phyloP scores from a whole-genome alignment of 2,888 invertebrate genomes.

The Sphaerophoria rueppellii region DNA sequence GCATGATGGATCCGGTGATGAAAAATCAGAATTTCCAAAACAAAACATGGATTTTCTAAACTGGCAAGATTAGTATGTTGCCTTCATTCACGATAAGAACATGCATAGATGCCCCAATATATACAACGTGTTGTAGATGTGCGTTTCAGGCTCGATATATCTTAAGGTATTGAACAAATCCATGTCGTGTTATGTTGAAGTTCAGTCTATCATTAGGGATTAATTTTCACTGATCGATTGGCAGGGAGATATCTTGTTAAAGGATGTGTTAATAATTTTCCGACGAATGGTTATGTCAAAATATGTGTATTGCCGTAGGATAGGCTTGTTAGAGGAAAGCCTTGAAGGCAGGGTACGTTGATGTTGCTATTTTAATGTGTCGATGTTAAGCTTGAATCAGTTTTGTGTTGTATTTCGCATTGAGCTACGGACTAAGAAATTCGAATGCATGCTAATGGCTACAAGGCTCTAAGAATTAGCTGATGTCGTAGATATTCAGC shows the following conservation, averaged over 20 bases:
- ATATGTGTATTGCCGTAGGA: background rate
- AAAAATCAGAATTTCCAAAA: constrained; percentile 16
- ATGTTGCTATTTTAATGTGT: too few relatives aligned
- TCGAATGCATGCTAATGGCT: too few relatives aligned
- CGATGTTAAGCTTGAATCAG: too few relatives aligned
- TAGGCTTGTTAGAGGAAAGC: background rate
- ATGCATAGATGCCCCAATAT: background rate
- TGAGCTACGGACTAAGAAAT: too few relatives aligned
- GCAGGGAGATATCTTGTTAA: background rate
- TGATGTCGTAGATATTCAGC: too few relatives aligned
- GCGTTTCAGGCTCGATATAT: background rate
- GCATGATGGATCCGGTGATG: background rate
- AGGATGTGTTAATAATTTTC: constrained; percentile 24
- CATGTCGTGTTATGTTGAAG: constrained; percentile 29
- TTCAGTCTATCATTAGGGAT: constrained; percentile 39
- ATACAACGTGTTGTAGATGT: background rate
- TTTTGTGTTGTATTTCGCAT: too few relatives aligned
- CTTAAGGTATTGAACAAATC: constrained; percentile 21
- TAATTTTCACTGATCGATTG: constrained; percentile 39
- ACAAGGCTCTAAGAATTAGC: too few relatives aligned
- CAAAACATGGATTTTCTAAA: constrained; percentile 6
- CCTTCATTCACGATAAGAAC: background rate
- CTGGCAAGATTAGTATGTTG: background rate
- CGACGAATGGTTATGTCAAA: background rate
- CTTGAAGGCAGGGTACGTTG: too few relatives aligned